These are phyloP conservation scores for Oreotragus oreotragus DNA, from an alignment of 2,113 vertebrate species.

Conservation along the genomic window DNA sequence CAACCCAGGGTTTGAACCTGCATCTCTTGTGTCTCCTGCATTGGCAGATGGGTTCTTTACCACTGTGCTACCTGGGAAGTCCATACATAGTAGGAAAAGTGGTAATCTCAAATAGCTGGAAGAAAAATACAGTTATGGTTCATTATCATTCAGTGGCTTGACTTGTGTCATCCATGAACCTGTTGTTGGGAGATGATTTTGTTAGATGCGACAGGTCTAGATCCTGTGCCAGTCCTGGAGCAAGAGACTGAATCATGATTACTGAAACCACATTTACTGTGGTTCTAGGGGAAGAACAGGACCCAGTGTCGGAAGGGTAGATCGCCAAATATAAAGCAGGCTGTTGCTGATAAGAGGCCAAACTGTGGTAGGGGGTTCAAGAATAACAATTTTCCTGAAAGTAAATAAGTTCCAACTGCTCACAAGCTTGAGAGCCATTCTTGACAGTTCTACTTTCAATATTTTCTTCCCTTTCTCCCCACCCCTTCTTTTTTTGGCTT, in stretches of 20 bases:
- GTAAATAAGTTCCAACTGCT: neutral
- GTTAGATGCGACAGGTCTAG: neutral
- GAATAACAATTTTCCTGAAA: neutral
- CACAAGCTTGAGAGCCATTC: neutral
- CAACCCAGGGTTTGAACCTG: neutral
- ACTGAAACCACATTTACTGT: neutral
- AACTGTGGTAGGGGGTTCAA: neutral
- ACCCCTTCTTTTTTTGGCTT: neutral
- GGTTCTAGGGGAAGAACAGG: neutral
- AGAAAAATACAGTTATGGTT: neutral
- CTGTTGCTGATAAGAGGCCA: neutral
- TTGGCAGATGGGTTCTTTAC: neutral
- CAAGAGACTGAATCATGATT: neutral
- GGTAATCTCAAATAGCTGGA: neutral
- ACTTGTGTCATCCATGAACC: neutral
- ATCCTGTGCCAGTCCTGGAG: neutral
- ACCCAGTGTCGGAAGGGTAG: neutral
- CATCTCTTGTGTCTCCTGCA: neutral
- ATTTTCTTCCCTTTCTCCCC: neutral
- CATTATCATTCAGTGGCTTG: neutral
- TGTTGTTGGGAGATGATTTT: neutral
- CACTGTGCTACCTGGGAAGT: neutral
- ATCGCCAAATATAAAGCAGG: neutral
- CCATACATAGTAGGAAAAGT: neutral
- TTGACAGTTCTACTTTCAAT: neutral